Conservation (phyloP, 1,140 invertebrate genomes). For the Lepidotrigona ventralis region DNA sequence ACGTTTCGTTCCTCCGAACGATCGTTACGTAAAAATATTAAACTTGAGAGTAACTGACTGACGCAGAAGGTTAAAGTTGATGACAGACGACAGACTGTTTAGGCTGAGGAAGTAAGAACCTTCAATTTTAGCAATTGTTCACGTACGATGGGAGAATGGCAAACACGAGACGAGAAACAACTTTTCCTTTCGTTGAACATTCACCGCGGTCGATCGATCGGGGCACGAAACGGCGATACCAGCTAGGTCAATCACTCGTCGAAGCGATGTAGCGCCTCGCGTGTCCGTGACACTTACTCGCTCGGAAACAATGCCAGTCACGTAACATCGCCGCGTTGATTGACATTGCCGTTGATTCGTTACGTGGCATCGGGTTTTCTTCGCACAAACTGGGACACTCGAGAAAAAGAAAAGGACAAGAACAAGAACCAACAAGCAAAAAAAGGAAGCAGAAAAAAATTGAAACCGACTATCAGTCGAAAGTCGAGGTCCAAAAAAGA, state of each 20-base stretch:
- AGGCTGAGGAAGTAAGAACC: no score
- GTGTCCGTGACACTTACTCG: conserved; percentile 60
- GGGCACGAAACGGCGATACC: not conserved
- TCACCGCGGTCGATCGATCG: not conserved
- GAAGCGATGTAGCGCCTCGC: conserved; percentile 37
- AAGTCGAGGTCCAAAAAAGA: not conserved
- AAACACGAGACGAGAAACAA: not conserved
- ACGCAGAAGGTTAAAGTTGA: no score
- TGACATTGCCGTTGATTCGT: conserved; percentile 50
- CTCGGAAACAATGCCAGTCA: conserved; percentile 61
- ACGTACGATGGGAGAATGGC: not conserved
- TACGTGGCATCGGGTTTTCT: conserved; percentile 25
- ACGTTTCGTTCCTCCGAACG: no score
- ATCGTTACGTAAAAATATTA: no score
- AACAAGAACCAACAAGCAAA: not conserved
- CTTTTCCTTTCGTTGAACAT: not conserved
- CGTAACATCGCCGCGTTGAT: conserved; percentile 57
- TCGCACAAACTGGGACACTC: conserved; percentile 9
- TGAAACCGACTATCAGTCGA: not conserved
- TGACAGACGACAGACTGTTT: not conserved
- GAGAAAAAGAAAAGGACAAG: no score
- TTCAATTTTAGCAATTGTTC: not conserved
- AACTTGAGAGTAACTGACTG: no score
- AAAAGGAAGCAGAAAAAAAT: not conserved
- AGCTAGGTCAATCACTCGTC: conserved; percentile 62